Base-by-base conservation (phyloP, 2,113 vertebrate species). In the Clarias gariepinus region DNA sequence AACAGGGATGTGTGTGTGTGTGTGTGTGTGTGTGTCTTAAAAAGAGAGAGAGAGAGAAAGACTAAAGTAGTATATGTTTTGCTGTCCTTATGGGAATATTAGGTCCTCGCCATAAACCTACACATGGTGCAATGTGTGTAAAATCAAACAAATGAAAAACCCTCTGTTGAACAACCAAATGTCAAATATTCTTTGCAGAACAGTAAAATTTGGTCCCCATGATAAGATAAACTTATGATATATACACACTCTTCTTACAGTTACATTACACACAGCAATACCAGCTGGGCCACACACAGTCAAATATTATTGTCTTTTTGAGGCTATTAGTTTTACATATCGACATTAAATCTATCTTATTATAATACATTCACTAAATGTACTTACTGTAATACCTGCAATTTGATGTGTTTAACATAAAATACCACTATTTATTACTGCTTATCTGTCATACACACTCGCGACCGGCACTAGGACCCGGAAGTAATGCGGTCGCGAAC, bases 11-110 rank as follows among this genome's bases (percentile, higher is more conserved):
- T 64, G 66, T 76, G 76, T 55, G 73, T 52, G 41, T 82, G 7
- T 83, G n/a, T 69, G 25, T 83, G n/a, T 66, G 61, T 82, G 47
- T 55, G 81, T 83, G 64, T 69, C 47, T 41, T 41, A 30, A 15
- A 68, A 28, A 68, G 66, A 33, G 66, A 69, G 15, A 33, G 1
- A 69, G 15, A 63, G 58, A 81, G 18, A 61, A 58, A 52, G 9
- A 66, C 21, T n/a, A 18, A 30, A 55, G 52, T 28, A 19, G 57
- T 57, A 57, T 15, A 33, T 57, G 77, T 58, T 58, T 58, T 79
- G 28, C 9, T 58, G 77, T 58, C 18, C 52, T 79, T 57, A 58
- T 33, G 16, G 77, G 77, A 55, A 58, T 57, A 79, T 58, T 30
- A 79, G 77, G n/a, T 79, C 18, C 77, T 79, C 28, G 30, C 76